Percentiles rank a stretch among this genome's conserved stretches.
These are phyloP conservation scores for Maccullochella peelii DNA, from an alignment of 2,113 vertebrate genomes.

Conservation along the genomic window DNA sequence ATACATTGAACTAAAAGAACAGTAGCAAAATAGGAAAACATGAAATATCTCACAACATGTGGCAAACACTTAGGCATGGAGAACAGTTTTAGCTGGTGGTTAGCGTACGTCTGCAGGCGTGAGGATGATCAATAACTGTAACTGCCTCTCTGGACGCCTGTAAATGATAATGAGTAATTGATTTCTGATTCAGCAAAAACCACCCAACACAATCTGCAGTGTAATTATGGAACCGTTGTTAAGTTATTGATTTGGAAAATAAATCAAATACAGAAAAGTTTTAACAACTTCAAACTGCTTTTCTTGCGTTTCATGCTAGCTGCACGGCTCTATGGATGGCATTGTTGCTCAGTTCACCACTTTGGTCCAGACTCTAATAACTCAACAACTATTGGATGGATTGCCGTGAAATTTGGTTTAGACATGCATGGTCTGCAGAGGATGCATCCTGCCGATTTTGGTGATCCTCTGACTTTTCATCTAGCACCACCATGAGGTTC, in stretches of 20 bases:
- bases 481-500: no score
- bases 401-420: neutral
- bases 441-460: neutral
- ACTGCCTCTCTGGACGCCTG: neutral
- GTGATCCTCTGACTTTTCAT: neutral
- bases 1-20: neutral
- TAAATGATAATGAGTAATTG: neutral
- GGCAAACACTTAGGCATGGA: no score
- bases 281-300: neutral
- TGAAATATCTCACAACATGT: neutral
- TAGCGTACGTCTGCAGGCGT: neutral
- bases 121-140: conserved; percentile 7
- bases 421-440: no score
- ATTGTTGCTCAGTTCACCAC: neutral
- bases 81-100: neutral
- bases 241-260: neutral
- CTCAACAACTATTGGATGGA: neutral
- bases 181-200: conserved; percentile 26
- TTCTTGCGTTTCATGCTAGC: neutral
- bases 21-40: neutral
- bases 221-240: neutral
- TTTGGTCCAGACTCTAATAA: neutral
- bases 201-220: neutral
- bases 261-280: neutral
- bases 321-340: neutral